Evolutionary conservation across 2,797 vertebrate species (phyloP).

Genomic region (Microhierax caerulescens): DNA sequence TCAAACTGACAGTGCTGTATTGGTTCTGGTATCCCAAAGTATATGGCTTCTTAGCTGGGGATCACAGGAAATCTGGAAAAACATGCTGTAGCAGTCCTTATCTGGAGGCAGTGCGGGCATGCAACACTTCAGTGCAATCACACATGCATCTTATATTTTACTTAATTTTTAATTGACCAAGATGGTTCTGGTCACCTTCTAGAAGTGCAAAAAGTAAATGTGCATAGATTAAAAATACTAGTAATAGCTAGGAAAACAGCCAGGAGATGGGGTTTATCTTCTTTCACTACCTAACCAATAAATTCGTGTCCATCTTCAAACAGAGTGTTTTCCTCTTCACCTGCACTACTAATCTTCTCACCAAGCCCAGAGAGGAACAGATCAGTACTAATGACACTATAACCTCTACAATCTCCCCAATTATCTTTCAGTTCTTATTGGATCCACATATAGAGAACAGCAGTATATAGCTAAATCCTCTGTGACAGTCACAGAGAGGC

Average conservation of each 20-base stretch:
- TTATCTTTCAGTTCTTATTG: neutral
- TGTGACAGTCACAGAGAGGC: neutral
- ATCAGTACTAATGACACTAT: neutral
- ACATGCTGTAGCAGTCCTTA: neutral
- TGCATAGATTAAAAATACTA: neutral
- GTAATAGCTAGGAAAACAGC: neutral
- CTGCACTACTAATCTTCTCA: neutral
- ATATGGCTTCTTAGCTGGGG: neutral
- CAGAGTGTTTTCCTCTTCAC: neutral
- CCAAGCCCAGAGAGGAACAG: neutral
- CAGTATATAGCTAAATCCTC: neutral
- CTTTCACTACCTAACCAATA: neutral
- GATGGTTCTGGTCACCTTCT: neutral
- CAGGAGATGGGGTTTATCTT: neutral
- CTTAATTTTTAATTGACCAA: neutral
- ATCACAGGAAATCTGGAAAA: neutral
- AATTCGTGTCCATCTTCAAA: neutral
- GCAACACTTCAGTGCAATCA: neutral
- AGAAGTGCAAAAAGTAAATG: neutral
- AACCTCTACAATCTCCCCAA: neutral
- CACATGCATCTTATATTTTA: neutral
- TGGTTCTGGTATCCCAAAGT: neutral
- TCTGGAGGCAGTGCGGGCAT: accelerated
- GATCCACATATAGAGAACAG: neutral
- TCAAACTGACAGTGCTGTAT: neutral